Evolutionary conservation across 2,797 vertebrate genomes (phyloP).

Genomic region (Danionella dracula): DNA sequence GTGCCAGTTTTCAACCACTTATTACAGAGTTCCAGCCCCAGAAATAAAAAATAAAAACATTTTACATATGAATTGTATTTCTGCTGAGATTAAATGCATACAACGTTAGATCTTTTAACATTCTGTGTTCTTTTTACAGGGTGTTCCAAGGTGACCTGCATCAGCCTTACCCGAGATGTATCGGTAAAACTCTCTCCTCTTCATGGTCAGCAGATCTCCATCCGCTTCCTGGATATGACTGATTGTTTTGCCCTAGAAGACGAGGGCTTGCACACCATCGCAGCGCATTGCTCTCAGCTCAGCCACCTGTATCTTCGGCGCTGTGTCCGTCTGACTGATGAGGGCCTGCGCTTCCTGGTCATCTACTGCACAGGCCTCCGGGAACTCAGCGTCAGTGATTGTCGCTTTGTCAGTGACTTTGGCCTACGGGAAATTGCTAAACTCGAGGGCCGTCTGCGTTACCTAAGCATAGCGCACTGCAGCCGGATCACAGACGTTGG

Average conservation of each 20-base stretch:
- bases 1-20: no score
- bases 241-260: conserved; percentile 88
- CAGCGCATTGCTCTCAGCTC: conserved; percentile 82
- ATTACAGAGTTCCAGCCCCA: no score
- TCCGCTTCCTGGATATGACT: conserved; percentile 86
- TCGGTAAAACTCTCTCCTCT: conserved; percentile 82
- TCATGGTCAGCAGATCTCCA: conserved; percentile 84
- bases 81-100: no score
- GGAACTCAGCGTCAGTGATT: conserved; percentile 83
- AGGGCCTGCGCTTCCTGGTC: conserved; percentile 82
- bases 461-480: conserved; percentile 85
- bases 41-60: no score
- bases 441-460: conserved; percentile 77
- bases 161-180: conserved; percentile 82
- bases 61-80: no score
- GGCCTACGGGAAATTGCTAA: conserved; percentile 84
- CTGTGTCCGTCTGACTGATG: conserved; percentile 80
- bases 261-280: conserved; percentile 83
- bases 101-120: no score
- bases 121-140: conserved; percentile 56
- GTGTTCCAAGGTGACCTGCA: conserved; percentile 86
- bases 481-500: conserved; percentile 82
- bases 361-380: conserved; percentile 79
- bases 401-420: conserved; percentile 82
- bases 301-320: conserved; percentile 84